Evolutionary conservation across 2,888 invertebrate species (phyloP).

Genomic region (Conistra vaccinii): DNA sequence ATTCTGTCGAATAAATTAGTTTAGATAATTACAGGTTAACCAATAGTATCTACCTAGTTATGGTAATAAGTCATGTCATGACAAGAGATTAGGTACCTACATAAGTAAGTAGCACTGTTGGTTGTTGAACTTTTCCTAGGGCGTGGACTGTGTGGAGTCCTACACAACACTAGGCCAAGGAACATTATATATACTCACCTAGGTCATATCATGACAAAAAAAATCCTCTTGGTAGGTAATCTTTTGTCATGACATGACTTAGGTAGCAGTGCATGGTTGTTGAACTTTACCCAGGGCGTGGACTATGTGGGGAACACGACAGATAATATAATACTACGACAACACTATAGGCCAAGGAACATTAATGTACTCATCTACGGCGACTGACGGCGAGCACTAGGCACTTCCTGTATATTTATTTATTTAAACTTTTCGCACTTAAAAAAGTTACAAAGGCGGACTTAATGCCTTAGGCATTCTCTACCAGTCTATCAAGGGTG

Average conservation of each 20-base stretch:
- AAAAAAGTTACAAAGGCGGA: too few species aligned
- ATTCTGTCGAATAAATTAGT: not conserved
- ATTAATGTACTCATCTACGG: too few species aligned
- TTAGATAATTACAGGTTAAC: not conserved
- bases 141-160: not conserved
- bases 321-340: too few species aligned
- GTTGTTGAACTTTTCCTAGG: slow-evolving; percentile 12
- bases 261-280: not conserved
- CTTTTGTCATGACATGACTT: too few species aligned
- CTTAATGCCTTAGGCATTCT: too few species aligned
- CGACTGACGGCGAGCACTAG: not conserved
- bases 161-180: not conserved
- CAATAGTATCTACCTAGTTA: not conserved
- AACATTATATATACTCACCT: too few species aligned
- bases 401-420: not conserved
- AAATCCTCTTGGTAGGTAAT: too few species aligned
- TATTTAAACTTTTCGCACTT: too few species aligned
- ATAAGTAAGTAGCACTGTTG: not conserved
- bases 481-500: too few species aligned
- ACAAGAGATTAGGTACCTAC: not conserved
- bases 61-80: not conserved
- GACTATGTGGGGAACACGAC: not conserved
- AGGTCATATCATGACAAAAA: too few species aligned
- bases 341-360: not conserved
- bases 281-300: slow-evolving; percentile 10